Base-by-base conservation (phyloP, 1,140 invertebrate species). In the Colletes gigas region DNA sequence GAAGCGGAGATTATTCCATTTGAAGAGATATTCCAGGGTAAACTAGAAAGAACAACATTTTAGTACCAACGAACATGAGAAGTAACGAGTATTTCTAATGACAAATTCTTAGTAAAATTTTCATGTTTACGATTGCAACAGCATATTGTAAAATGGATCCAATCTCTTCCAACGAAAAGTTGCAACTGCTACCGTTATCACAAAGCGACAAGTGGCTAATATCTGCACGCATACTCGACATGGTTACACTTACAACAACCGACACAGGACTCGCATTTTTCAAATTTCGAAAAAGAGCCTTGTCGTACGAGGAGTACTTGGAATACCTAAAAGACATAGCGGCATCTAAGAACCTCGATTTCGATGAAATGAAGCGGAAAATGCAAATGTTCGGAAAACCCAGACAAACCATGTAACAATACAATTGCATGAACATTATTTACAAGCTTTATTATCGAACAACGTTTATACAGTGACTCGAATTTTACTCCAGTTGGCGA, bases 181-280 rank as follows among this genome's bases (percentile, higher is more conserved):
- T 85, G 5, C 50, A 86, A 0, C 69, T 89, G 0, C 19, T 92
- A 21, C 87, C 95, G 4, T 85, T 95, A 30, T 94, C 94, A 0
- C 95, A 96, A 84, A 94, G 94, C 72, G 95, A 96, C 89, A 95
- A 95, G 86, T 96, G 96, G 96, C 92, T 96, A 81, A 95, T 95
- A 78, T 94, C 95, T 81, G 95, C 95, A 6, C 92, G 94, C 81
- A 94, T 96, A 47, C 94, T 96, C 44, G 95, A 96, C 82, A 94
- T 93, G 70, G 94, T 95, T 80, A 94, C 92, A 52, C 89, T 95
- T 47, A 95, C 95, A 6, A 95, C 95, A 7, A 96, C 94, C 0
- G 94, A 95, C 79, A 95, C 94, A 6, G 95, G 94, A 67, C 93
- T 95, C 39, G 92, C 91, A 78, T 95, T 95, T 89, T 95, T 95